These are phyloP conservation scores for Drosophila paucipuncta DNA, from an alignment of 2,888 invertebrate species.

Conservation along the genomic window DNA sequence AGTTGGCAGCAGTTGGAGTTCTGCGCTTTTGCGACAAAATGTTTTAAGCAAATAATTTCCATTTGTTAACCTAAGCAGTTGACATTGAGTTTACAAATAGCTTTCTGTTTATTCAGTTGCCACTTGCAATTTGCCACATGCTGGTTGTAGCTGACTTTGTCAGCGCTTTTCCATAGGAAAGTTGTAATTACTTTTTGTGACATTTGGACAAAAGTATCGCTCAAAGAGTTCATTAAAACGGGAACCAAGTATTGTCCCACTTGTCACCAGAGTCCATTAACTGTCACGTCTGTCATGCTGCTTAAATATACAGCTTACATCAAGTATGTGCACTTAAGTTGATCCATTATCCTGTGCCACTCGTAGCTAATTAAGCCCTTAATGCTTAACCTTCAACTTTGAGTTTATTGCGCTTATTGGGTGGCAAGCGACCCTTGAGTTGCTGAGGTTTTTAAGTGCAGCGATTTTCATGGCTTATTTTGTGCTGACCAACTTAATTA, in stretches of 20 bases:
- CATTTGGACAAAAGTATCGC: slow-evolving; percentile 5
- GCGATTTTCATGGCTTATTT: slow-evolving; percentile 9
- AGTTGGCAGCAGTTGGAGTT: background rate
- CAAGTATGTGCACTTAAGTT: background rate
- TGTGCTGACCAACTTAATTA: slow-evolving; percentile 26
- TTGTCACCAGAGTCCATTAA: background rate
- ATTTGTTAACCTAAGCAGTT: background rate
- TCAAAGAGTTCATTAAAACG: slow-evolving; percentile 24
- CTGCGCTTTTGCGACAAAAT: background rate
- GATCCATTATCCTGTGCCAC: slow-evolving; percentile 2
- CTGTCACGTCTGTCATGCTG: background rate
- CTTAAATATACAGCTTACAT: background rate
- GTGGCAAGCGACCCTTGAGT: background rate
- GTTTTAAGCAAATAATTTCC: background rate
- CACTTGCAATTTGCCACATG: slow-evolving; percentile 1
- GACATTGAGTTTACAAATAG: background rate
- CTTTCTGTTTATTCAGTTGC: background rate
- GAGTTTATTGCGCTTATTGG: background rate
- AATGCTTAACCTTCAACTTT: slow-evolving; percentile 6
- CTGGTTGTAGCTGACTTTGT: slow-evolving; percentile 1
- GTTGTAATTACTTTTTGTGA: slow-evolving; percentile 24
- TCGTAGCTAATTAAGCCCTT: slow-evolving; percentile 26
- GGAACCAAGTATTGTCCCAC: background rate
- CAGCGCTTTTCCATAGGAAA: slow-evolving; percentile 10
- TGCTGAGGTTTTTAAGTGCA: background rate